Evolutionary conservation across 35 echinoderm and acorn worm species (phyloP).

Genomic region (Heliocidaris tuberculata): DNA sequence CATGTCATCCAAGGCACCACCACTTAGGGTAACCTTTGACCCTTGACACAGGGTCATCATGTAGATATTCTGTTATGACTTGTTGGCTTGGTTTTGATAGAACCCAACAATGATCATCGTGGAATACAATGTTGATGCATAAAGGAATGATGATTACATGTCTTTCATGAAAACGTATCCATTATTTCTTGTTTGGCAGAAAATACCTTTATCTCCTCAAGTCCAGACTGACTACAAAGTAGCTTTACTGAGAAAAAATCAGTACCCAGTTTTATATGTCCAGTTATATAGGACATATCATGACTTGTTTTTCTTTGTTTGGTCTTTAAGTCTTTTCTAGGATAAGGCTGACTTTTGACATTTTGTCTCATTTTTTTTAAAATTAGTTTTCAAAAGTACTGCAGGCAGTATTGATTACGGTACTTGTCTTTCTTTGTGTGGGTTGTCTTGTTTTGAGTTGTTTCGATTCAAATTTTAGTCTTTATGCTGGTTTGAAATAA

Average conservation of each 20-base stretch:
- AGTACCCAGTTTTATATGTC: too few species aligned
- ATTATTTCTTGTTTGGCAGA: too few species aligned
- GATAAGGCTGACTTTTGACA: background rate
- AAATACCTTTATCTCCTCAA: too few species aligned
- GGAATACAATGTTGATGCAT: background rate
- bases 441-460: background rate
- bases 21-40: conserved; percentile 23
- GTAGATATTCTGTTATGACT: too few species aligned
- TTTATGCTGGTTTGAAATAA: background rate
- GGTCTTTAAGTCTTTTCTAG: background rate
- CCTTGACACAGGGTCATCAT: background rate
- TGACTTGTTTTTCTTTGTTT: too few species aligned
- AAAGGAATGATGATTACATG: background rate
- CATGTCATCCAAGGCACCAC: conserved; percentile 74
- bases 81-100: too few species aligned
- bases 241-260: too few species aligned
- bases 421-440: too few species aligned
- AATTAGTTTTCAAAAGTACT: background rate
- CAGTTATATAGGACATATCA: too few species aligned
- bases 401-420: background rate
- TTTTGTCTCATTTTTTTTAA: background rate
- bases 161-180: too few species aligned
- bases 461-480: background rate
- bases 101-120: background rate
- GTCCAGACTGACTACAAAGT: too few species aligned